Base-by-base conservation (phyloP, 2,113 vertebrate genomes). In the Malurus alboscapulatus region DNA sequence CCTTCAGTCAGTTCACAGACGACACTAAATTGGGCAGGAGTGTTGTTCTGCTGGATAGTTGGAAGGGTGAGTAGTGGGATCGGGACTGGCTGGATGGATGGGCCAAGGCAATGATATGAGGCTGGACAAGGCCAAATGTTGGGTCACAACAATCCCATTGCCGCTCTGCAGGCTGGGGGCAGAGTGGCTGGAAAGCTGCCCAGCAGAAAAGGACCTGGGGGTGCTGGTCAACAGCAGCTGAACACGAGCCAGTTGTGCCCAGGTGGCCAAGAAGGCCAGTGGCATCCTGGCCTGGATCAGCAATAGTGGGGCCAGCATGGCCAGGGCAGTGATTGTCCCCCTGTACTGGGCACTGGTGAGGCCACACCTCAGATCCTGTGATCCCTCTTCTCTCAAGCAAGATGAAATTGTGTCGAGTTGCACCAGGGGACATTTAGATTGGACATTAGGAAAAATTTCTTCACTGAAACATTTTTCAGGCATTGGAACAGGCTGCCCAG, bases 321-420 rank as follows among this genome's bases (percentile, higher is more conserved):
- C 0, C 30, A 68, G 68, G 13, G 36, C 67, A 51, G 40, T 0
- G 20, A 68, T 34, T 61, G 4, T 30, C 7, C 19, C 45, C 25
- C 14, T 3, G 6, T 34, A 10, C 7, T 6, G 5, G 12, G 62
- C 40, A 18, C 20, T 21, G 30, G 10, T 25, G 40, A 34, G 29
- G 47, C 6, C 25, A 9, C 9, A 7, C 14, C 29, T 34, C 3
- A 0, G 9, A 5, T 40, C 20, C 40, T 26, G 20, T 40, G 25
- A 42, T 34, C 29, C 29, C 25, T 61, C 14, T 51, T 61, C 51
- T 55, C 21, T 18, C 50, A 40, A 51, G 36, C 0, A 6, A 71
- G 16, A 55, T 7, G 7, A 80, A 58, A 45, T 2, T 1, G 4
- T 11, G 32, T 50, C 24, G 69, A 32, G 9, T 8, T 54, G 45